phyloP scores from a whole-genome alignment of 1,140 invertebrate species.

The Penaeus chinensis region DNA sequence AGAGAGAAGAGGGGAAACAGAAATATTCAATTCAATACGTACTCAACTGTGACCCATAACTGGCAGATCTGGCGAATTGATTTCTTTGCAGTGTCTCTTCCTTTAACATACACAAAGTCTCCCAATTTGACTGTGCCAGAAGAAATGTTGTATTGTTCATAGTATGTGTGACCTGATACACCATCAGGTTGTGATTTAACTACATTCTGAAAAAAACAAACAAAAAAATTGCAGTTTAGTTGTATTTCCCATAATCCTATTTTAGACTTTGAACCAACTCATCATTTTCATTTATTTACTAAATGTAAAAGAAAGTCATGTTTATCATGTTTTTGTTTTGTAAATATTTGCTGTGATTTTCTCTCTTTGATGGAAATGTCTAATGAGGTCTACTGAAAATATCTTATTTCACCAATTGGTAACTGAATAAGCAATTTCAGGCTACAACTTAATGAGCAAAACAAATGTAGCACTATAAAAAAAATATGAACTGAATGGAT shows the following conservation, averaged over 20 bases:
- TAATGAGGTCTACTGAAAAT: too few species aligned
- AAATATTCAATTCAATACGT: constrained; percentile 67
- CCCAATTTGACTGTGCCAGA: constrained; percentile 85
- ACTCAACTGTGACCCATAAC: constrained; percentile 92
- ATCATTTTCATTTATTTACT: too few species aligned
- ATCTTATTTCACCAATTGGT: too few species aligned
- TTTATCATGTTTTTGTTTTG: too few species aligned
- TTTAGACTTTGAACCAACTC: too few species aligned
- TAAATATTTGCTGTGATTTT: too few species aligned
- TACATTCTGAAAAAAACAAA: constrained; percentile 69
- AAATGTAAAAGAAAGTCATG: too few species aligned
- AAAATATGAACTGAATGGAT: constrained; percentile 59
- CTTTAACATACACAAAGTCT: constrained; percentile 92
- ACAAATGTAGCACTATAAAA: constrained; percentile 67
- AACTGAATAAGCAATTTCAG: too few species aligned
- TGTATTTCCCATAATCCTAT: not conserved
- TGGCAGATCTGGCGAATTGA: constrained; percentile 93
- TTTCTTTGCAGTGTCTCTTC: constrained; percentile 80
- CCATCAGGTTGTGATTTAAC: constrained; percentile 74
- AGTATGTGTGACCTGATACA: constrained; percentile 82
- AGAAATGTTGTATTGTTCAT: constrained; percentile 90
- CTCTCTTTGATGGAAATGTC: too few species aligned
- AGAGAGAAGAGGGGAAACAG: not conserved
- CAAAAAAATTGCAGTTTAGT: not conserved
- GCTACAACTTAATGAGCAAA: too few species aligned